A percentile compares a stretch with the other conserved stretches of the same genome.
Evolutionary conservation across 2,888 invertebrate genomes (phyloP).

Genomic region (Mimas tiliae): DNA sequence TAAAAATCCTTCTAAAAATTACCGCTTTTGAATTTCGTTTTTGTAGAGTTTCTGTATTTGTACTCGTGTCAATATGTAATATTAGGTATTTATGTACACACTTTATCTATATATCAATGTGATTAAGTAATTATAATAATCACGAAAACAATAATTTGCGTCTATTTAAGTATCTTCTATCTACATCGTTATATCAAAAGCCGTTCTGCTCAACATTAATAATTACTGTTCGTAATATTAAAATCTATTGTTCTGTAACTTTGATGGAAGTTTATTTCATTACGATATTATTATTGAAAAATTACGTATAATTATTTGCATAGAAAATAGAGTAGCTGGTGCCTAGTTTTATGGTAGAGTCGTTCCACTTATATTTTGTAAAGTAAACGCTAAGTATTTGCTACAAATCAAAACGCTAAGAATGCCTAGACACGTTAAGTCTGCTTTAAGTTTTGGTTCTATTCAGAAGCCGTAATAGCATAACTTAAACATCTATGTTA

Average conservation of each 20-base stretch:
- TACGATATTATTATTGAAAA: not conserved
- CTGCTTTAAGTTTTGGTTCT: too few relatives aligned
- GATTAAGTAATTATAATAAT: not conserved
- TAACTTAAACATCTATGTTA: too few relatives aligned
- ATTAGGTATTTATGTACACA: slow-evolving; percentile 11
- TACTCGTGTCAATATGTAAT: not conserved
- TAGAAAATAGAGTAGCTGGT: not conserved
- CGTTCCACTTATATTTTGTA: not conserved
- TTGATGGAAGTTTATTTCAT: not conserved
- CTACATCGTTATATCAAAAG: not conserved
- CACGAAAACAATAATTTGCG: not conserved
- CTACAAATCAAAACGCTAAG: too few relatives aligned
- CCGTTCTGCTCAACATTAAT: not conserved
- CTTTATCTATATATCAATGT: not conserved
- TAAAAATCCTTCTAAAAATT: too few relatives aligned
- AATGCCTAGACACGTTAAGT: too few relatives aligned
- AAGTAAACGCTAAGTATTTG: too few relatives aligned
- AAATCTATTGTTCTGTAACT: not conserved
- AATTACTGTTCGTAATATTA: not conserved
- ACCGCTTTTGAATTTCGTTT: not conserved
- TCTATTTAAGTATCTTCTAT: not conserved
- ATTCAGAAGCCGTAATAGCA: too few relatives aligned
- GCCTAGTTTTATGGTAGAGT: not conserved
- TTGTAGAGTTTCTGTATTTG: not conserved
- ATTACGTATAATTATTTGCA: not conserved